phyloP scores from a whole-genome alignment of 92 coral and sea anemone genomes.

The Muricea muricata region DNA sequence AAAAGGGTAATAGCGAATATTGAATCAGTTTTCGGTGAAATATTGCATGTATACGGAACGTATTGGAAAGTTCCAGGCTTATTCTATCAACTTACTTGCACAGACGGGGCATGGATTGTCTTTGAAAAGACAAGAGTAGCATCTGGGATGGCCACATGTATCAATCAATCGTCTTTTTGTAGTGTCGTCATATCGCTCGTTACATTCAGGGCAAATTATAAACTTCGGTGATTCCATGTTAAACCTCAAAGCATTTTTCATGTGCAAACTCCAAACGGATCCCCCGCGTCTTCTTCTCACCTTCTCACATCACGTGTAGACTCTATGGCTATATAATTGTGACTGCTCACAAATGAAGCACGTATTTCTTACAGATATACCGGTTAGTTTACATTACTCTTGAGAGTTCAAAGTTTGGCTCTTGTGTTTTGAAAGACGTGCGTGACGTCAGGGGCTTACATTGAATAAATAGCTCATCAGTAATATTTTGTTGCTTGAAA shows the following conservation, averaged over 20 bases:
- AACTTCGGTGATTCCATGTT: conserved; percentile 85
- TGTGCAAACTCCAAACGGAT: not conserved
- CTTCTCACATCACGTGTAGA: not conserved
- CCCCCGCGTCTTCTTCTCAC: not conserved
- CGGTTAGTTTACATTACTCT: conserved; percentile 7
- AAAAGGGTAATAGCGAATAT: no score
- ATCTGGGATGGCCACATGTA: conserved; percentile 97
- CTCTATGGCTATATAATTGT: not conserved
- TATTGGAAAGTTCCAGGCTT: not conserved
- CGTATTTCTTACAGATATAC: no score
- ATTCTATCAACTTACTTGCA: conserved; percentile 71
- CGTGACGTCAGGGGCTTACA: conserved; percentile 38
- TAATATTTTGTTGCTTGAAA: not conserved
- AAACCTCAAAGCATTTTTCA: not conserved
- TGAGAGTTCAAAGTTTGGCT: conserved; percentile 37
- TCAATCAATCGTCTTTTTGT: conserved; percentile 88
- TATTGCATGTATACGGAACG: not conserved
- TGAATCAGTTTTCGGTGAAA: no score
- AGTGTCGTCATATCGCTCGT: conserved; percentile 88
- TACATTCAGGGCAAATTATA: conserved; percentile 97
- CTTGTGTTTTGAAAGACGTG: conserved; percentile 12
- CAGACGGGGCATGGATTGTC: conserved; percentile 98
- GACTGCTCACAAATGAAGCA: not conserved
- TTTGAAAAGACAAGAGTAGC: conserved; percentile 88
- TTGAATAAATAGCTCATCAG: conserved; percentile 21